phyloP scores from a whole-genome alignment of 2,113 vertebrate species.

The Terrapene triunguis region DNA sequence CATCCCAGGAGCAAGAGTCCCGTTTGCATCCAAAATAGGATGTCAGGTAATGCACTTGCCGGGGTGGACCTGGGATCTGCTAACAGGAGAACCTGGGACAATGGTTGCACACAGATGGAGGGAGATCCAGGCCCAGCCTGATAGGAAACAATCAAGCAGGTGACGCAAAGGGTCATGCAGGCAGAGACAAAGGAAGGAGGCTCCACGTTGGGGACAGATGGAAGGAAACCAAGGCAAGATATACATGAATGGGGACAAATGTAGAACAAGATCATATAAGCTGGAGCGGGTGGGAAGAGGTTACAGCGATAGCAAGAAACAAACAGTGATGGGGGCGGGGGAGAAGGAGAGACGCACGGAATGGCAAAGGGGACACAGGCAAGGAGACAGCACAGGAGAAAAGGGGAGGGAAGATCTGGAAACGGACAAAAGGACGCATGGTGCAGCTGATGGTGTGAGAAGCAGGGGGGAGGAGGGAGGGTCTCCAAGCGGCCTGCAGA shows the following conservation, averaged over 20 bases:
- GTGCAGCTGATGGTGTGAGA: slow-evolving; percentile 59
- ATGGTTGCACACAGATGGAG: fast-evolving
- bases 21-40: not conserved
- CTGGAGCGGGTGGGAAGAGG: not conserved
- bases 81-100: not conserved
- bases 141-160: not conserved
- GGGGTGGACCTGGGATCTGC: not conserved
- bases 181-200: slow-evolving; percentile 49
- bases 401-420: slow-evolving; percentile 40
- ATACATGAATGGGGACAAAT: slow-evolving; percentile 27
- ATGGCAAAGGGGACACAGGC: not conserved
- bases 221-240: slow-evolving; percentile 2
- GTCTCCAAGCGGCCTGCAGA: slow-evolving; percentile 56
- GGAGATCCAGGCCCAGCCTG: not conserved
- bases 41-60: not conserved
- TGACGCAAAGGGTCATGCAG: slow-evolving; percentile 47
- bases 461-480: slow-evolving; percentile 47
- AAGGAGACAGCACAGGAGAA: slow-evolving; percentile 6
- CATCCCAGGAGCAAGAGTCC: not conserved
- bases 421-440: slow-evolving; percentile 67
- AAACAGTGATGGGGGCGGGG: fast-evolving
- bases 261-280: not conserved
- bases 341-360: not conserved
- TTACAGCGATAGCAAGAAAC: not conserved
- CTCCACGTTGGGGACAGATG: slow-evolving; percentile 60